Conservation (phyloP, 2,797 vertebrate genomes). For the Phalanger gymnotis region DNA sequence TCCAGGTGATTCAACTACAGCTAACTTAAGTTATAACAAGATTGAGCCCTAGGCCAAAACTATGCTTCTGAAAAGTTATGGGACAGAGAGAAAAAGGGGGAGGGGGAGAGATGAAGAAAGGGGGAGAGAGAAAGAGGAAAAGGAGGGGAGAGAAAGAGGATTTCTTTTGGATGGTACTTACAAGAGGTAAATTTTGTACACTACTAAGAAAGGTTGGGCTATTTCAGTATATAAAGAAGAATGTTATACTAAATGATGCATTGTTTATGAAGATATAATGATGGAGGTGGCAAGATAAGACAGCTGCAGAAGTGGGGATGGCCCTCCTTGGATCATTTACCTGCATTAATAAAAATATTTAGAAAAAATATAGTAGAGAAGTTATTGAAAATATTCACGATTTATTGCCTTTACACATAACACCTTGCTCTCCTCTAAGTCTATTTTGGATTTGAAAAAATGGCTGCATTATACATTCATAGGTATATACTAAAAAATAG, state of each 20-base stretch:
- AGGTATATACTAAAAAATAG: not conserved
- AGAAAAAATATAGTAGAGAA: not conserved
- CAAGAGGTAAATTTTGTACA: slow-evolving; percentile 38
- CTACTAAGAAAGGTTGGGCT: slow-evolving; percentile 15
- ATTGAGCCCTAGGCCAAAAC: slow-evolving; percentile 23
- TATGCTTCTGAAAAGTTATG: not conserved
- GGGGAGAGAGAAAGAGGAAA: not conserved
- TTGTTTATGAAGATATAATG: slow-evolving; percentile 26
- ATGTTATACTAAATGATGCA: not conserved
- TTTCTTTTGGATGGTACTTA: slow-evolving; percentile 18
- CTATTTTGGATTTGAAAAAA: not conserved
- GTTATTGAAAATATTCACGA: not conserved
- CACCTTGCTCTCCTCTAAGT: not conserved
- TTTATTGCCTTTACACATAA: not conserved
- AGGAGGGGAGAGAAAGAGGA: not conserved
- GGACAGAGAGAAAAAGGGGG: not conserved
- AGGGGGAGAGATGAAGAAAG: not conserved
- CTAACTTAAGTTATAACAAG: slow-evolving; percentile 14
- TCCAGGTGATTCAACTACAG: slow-evolving; percentile 47
- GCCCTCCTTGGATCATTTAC: not conserved
- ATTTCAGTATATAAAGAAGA: not conserved
- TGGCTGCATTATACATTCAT: not conserved
- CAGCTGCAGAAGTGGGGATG: not conserved
- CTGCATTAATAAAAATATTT: not conserved
- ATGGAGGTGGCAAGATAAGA: slow-evolving; percentile 22